Evolutionary conservation across 2,888 invertebrate species (phyloP).

Genomic region (Mactromeris polynyma): DNA sequence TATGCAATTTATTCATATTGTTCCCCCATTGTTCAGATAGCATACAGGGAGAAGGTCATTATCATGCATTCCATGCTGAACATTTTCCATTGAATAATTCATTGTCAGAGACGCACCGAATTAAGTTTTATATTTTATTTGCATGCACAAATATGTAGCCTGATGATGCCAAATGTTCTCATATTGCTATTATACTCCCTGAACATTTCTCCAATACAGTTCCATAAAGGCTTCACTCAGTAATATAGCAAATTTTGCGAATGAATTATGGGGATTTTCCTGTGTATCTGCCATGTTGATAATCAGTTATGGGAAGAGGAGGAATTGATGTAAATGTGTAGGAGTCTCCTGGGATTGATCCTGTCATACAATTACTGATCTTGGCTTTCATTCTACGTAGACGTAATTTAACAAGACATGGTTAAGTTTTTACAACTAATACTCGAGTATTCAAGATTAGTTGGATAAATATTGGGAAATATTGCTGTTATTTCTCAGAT

Average conservation of each 20-base stretch:
- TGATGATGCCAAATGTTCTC: no score
- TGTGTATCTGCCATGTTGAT: neutral
- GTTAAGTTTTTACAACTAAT: neutral
- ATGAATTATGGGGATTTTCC: neutral
- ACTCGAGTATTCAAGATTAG: neutral
- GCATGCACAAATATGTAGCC: no score
- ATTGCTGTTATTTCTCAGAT: no score
- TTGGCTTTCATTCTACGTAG: neutral
- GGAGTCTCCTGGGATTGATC: neutral
- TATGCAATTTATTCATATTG: no score
- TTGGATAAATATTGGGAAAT: neutral
- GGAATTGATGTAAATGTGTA: neutral
- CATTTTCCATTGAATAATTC: no score
- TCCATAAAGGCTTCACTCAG: neutral
- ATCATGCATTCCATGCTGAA: no score
- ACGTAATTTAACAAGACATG: neutral
- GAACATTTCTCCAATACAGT: neutral
- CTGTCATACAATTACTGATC: no score
- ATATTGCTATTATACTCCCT: no score
- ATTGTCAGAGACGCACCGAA: no score
- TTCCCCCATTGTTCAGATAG: no score
- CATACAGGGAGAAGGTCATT: no score
- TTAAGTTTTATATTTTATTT: no score
- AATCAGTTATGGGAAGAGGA: neutral
- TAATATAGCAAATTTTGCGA: neutral